A percentile compares a stretch with the other conserved stretches of the same genome.
phyloP scores from a whole-genome alignment of 2,797 vertebrate genomes.

The Eupleurogrammus muticus region DNA sequence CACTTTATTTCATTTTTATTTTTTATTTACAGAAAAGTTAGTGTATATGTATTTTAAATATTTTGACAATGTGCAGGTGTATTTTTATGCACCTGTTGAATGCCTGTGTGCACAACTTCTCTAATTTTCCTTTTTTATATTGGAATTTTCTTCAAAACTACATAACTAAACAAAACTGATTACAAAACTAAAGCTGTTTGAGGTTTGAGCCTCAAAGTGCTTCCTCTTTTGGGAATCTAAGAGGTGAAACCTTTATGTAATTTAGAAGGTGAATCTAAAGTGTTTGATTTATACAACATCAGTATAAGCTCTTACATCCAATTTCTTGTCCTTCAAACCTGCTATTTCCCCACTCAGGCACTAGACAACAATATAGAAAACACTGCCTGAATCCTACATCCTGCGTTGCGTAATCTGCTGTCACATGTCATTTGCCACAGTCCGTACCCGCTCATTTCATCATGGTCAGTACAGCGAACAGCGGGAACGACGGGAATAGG shows the following conservation, averaged over 20 bases:
- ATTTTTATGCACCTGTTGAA: too few relatives aligned
- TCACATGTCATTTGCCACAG: conserved; percentile 64
- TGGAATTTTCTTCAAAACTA: too few relatives aligned
- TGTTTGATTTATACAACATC: not conserved
- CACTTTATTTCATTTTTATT: too few relatives aligned
- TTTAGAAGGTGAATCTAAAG: not conserved
- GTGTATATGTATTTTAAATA: too few relatives aligned
- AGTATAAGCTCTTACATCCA: not conserved
- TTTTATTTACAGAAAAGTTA: too few relatives aligned
- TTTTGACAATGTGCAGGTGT: too few relatives aligned
- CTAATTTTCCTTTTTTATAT: too few relatives aligned
- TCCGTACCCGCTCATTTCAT: conserved; percentile 63
- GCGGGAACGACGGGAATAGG: conserved; percentile 59
- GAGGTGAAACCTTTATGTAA: too few relatives aligned
- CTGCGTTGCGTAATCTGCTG: conserved; percentile 47
- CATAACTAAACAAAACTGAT: too few relatives aligned
- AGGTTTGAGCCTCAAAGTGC: not conserved
- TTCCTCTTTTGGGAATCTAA: not conserved
- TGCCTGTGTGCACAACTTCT: too few relatives aligned
- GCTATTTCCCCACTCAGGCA: conserved; percentile 13
- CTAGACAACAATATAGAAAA: conserved; percentile 18
- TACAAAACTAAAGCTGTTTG: conserved; percentile 1
- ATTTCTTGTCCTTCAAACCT: conserved; percentile 1
- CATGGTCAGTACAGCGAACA: conserved; percentile 48
- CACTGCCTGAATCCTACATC: conserved; percentile 18